phyloP scores from a whole-genome alignment of 2,797 vertebrate species.

The Borostomias antarcticus region DNA sequence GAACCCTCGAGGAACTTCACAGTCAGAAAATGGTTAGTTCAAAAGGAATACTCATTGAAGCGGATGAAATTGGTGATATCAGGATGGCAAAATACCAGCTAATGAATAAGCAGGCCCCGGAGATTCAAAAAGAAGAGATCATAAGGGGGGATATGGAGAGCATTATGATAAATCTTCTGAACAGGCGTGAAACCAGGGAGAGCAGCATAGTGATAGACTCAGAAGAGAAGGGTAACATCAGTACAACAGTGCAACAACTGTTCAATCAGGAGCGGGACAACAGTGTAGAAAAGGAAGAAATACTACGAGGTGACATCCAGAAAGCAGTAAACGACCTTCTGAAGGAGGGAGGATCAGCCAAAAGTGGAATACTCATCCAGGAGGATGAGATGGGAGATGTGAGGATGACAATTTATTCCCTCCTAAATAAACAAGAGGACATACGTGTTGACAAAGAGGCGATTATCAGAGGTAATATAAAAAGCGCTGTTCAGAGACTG shows the following conservation, averaged over 20 bases:
- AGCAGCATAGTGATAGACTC: constrained; percentile 80
- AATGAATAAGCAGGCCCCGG: constrained; percentile 85
- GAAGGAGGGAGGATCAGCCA: constrained; percentile 66
- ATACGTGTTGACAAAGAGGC: constrained; percentile 75
- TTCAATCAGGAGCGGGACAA: constrained; percentile 78
- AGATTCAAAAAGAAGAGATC: constrained; percentile 89
- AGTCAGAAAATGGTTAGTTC: constrained; percentile 85
- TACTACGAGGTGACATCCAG: constrained; percentile 85
- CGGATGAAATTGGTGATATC: constrained; percentile 90
- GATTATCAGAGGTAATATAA: constrained; percentile 83
- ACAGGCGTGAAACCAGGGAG: constrained; percentile 73
- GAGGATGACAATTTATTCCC: constrained; percentile 91
- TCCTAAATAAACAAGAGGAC: constrained; percentile 82
- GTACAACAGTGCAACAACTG: constrained; percentile 83
- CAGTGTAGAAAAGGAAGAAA: constrained; percentile 82
- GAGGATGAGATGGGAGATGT: constrained; percentile 91
- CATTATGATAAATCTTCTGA: constrained; percentile 89
- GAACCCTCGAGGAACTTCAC: constrained; percentile 88
- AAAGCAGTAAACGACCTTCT: constrained; percentile 87
- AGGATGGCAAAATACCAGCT: constrained; percentile 93
- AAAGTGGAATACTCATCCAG: constrained; percentile 90
- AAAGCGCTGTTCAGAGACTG: constrained; percentile 80
- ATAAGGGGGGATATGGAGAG: constrained; percentile 85
- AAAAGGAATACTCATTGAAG: constrained; percentile 88
- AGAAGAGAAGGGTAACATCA: constrained; percentile 88